Conservation (phyloP, 2,113 vertebrate genomes). For the Salvelinus sp. region DNA sequence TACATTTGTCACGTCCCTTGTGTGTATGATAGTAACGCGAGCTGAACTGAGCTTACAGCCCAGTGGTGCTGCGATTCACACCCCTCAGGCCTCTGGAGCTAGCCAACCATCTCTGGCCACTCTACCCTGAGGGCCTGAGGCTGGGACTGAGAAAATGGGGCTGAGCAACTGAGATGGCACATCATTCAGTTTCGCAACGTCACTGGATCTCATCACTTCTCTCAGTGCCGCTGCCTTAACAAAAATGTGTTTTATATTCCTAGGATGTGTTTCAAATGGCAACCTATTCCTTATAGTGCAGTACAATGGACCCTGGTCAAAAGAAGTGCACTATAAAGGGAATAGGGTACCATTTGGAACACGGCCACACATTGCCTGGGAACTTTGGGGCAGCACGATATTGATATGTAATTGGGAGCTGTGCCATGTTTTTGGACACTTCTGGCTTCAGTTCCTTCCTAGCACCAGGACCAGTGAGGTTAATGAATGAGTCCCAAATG, state of each 20-base stretch:
- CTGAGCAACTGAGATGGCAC: neutral
- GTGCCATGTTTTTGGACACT: neutral
- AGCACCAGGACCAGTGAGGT: neutral
- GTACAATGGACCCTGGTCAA: neutral
- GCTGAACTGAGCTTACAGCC: neutral
- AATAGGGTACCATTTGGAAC: too few species aligned
- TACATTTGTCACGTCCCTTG: too few species aligned
- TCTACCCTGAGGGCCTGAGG: neutral
- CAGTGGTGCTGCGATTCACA: neutral
- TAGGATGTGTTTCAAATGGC: too few species aligned
- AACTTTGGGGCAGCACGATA: neutral
- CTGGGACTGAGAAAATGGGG: neutral
- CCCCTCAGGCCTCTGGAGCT: neutral
- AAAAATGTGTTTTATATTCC: too few species aligned
- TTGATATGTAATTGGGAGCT: neutral
- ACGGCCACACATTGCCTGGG: neutral
- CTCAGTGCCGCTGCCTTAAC: too few species aligned
- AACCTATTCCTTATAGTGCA: too few species aligned
- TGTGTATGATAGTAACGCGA: too few species aligned
- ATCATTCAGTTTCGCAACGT: neutral
- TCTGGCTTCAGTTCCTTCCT: neutral
- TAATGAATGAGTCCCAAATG: conserved; percentile 2
- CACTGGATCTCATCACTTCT: too few species aligned
- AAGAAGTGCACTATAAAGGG: too few species aligned
- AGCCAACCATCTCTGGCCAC: neutral